Conservation (phyloP, 2,797 vertebrate species). For the Kryptolebias ocellatus region DNA sequence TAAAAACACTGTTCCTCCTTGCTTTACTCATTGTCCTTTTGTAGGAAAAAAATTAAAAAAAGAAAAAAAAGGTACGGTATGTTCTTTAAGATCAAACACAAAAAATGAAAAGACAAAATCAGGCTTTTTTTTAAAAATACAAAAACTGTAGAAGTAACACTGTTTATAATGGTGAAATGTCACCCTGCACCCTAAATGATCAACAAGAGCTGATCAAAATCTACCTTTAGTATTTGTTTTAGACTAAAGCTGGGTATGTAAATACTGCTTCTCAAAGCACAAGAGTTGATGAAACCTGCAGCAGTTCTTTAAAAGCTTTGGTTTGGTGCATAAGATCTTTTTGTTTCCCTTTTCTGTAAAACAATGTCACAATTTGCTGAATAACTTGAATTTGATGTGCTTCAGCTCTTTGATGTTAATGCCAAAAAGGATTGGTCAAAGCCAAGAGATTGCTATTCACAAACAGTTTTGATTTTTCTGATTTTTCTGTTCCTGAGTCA, state of each 20-base stretch:
- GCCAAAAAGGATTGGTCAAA: slow-evolving; percentile 47
- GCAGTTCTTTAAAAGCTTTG: slow-evolving; percentile 49
- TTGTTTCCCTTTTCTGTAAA: slow-evolving; percentile 60
- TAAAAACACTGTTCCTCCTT: slow-evolving; percentile 10
- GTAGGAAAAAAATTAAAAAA: slow-evolving; percentile 31
- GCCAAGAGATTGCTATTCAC: slow-evolving; percentile 45
- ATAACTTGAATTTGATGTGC: slow-evolving; percentile 32
- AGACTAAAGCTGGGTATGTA: slow-evolving; percentile 22
- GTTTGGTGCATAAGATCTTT: slow-evolving; percentile 17
- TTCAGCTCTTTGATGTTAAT: slow-evolving; percentile 33
- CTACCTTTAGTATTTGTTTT: slow-evolving; percentile 17
- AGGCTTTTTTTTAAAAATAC: slow-evolving; percentile 30
- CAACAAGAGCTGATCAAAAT: slow-evolving; percentile 37
- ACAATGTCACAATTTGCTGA: slow-evolving; percentile 38
- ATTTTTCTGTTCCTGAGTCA: slow-evolving; percentile 70
- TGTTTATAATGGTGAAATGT: slow-evolving; percentile 47
- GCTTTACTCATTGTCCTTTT: slow-evolving; percentile 12
- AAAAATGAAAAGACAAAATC: slow-evolving; percentile 33
- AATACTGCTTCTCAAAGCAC: slow-evolving; percentile 31
- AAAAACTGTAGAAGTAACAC: slow-evolving; percentile 59
- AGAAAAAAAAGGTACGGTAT: slow-evolving; percentile 23
- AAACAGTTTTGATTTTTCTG: slow-evolving; percentile 54
- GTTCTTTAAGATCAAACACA: slow-evolving; percentile 43
- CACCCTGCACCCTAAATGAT: slow-evolving; percentile 23
- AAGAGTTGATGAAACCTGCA: slow-evolving; percentile 33